These are phyloP conservation scores for Laodelphax striatellus DNA, from an alignment of 1,140 invertebrate species.

Conservation along the genomic window DNA sequence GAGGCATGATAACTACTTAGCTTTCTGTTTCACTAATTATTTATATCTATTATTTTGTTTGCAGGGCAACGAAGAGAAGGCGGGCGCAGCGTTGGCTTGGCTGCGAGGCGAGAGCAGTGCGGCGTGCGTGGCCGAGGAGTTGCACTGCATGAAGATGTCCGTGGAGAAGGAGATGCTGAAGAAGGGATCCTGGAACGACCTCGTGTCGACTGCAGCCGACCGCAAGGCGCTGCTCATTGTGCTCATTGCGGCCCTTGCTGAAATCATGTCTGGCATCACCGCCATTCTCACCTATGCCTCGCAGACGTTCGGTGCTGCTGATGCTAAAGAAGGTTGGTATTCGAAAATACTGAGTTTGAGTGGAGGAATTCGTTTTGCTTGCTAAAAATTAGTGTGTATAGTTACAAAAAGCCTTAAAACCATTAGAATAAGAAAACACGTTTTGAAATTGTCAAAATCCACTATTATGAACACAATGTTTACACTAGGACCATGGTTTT, in stretches of 20 bases:
- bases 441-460: too few relatives aligned
- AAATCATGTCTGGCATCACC: slow-evolving; percentile 20
- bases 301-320: slow-evolving; percentile 14
- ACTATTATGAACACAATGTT: too few relatives aligned
- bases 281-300: slow-evolving; percentile 22
- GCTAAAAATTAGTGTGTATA: too few relatives aligned
- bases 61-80: slow-evolving; percentile 47
- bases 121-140: slow-evolving; percentile 14
- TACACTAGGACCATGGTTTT: too few relatives aligned
- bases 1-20: too few relatives aligned
- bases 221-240: slow-evolving; percentile 21
- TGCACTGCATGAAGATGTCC: slow-evolving; percentile 17
- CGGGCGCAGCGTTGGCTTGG: slow-evolving; percentile 47
- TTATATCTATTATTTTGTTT: too few relatives aligned
- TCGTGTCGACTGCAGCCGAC: slow-evolving; percentile 14
- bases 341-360: too few relatives aligned
- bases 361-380: too few relatives aligned
- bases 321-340: background rate
- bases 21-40: too few relatives aligned
- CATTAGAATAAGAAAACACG: too few relatives aligned
- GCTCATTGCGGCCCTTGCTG: slow-evolving; percentile 16
- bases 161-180: slow-evolving; percentile 12
- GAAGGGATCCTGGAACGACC: slow-evolving; percentile 15
- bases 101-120: slow-evolving; percentile 37
- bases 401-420: too few relatives aligned